These are phyloP conservation scores for Serilophus lunatus DNA, from an alignment of 2,113 vertebrate species.

Conservation along the genomic window DNA sequence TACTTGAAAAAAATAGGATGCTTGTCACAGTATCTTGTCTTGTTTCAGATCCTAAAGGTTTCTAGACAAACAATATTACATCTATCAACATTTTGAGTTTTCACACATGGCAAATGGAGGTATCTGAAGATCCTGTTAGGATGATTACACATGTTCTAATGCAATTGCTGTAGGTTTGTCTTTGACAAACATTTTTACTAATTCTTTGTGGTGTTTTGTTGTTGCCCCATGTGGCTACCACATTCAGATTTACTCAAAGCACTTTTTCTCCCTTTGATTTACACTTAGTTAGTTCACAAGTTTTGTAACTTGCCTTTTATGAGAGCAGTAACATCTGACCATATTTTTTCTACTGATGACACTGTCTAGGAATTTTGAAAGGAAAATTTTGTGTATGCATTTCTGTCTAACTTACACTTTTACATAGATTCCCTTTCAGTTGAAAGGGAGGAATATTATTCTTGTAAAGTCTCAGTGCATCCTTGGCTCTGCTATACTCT, in stretches of 20 bases:
- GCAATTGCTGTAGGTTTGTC: neutral
- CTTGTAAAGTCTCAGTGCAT: neutral
- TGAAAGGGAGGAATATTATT: neutral
- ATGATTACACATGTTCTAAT: neutral
- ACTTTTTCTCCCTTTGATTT: neutral
- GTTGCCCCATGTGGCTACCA: neutral
- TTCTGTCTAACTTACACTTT: neutral
- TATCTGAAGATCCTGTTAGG: neutral
- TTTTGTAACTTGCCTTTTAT: neutral
- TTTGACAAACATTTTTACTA: neutral
- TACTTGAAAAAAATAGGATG: neutral
- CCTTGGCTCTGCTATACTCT: neutral
- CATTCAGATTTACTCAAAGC: neutral
- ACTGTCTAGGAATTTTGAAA: neutral
- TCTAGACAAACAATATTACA: neutral
- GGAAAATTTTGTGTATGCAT: neutral
- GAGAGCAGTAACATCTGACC: neutral
- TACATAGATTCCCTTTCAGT: neutral
- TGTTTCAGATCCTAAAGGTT: neutral
- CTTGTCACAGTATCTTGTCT: neutral
- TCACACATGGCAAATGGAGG: neutral
- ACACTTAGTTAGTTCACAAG: neutral
- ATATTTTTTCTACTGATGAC: neutral
- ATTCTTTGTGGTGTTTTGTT: neutral
- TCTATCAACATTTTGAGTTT: neutral